These are phyloP conservation scores for Dryas iulia DNA, from an alignment of 1,140 invertebrate genomes.

Conservation along the genomic window DNA sequence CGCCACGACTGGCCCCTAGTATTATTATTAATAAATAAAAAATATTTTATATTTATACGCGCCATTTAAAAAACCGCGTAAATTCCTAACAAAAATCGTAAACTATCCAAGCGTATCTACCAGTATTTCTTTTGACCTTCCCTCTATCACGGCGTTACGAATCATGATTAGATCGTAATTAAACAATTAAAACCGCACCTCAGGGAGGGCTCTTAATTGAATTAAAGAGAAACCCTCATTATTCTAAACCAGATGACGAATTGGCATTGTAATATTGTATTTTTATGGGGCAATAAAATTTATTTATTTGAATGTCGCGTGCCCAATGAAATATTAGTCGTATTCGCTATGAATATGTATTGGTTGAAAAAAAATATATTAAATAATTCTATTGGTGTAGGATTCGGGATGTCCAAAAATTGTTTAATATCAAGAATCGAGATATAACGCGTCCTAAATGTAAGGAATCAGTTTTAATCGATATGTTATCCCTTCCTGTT, in stretches of 20 bases:
- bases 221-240: constrained; percentile 37
- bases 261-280: constrained; percentile 5
- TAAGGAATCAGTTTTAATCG: too few species aligned
- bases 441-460: too few species aligned
- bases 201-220: constrained; percentile 26
- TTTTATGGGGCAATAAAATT: constrained; percentile 31
- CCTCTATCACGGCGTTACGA: constrained; percentile 34
- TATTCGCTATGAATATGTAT: constrained; percentile 2
- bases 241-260: constrained; percentile 28
- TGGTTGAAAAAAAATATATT: not conserved
- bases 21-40: too few species aligned
- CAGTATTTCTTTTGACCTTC: not conserved
- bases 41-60: too few species aligned
- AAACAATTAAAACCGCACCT: constrained; percentile 41
- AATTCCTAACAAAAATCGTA: not conserved
- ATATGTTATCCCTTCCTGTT: too few species aligned
- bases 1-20: too few species aligned
- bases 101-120: not conserved
- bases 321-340: constrained; percentile 14
- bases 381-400: not conserved
- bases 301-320: constrained; percentile 26
- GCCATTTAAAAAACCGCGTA: not conserved
- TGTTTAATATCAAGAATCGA: too few species aligned
- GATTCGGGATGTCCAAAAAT: too few species aligned
- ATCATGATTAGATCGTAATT: constrained; percentile 50